Percentiles rank a stretch among this genome's conserved stretches.
phyloP scores from a whole-genome alignment of 2,113 vertebrate species.

The Hoplias malabaricus region DNA sequence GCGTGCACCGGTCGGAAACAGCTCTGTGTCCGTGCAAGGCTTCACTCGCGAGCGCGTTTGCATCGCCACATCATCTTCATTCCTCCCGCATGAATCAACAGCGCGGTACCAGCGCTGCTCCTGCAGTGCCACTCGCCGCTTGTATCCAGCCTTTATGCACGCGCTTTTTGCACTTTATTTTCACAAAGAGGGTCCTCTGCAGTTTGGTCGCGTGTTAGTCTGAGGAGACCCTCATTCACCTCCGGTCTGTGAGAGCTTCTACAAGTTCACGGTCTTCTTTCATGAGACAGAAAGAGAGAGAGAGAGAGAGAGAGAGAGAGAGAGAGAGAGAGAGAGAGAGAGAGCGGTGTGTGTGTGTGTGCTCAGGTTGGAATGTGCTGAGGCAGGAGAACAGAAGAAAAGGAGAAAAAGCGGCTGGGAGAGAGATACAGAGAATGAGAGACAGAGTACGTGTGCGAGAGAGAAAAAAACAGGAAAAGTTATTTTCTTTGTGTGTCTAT shows the following conservation, averaged over 20 bases:
- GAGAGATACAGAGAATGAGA: neutral
- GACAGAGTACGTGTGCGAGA: too few species aligned
- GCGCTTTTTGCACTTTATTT: too few species aligned
- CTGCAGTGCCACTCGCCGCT: neutral
- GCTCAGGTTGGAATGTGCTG: slow-evolving; percentile 2
- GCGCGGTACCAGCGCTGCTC: slow-evolving; percentile 1
- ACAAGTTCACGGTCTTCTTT: slow-evolving; percentile 22
- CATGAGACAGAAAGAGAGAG: neutral
- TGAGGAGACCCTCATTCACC: neutral
- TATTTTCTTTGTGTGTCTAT: too few species aligned
- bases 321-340: too few species aligned
- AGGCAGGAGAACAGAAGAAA: slow-evolving; percentile 28
- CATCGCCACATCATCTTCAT: slow-evolving; percentile 53
- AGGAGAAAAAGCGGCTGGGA: neutral
- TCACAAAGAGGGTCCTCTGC: too few species aligned
- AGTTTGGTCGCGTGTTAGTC: too few species aligned
- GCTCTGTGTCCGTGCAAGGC: neutral
- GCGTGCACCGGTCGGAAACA: neutral
- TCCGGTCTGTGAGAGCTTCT: neutral
- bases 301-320: too few species aligned
- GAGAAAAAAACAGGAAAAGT: neutral
- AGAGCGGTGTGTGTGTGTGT: neutral
- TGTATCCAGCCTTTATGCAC: neutral
- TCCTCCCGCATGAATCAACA: slow-evolving; percentile 42
- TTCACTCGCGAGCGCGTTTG: neutral